phyloP scores from a whole-genome alignment of 2,113 vertebrate genomes.

The Hemibagrus wyckioides region DNA sequence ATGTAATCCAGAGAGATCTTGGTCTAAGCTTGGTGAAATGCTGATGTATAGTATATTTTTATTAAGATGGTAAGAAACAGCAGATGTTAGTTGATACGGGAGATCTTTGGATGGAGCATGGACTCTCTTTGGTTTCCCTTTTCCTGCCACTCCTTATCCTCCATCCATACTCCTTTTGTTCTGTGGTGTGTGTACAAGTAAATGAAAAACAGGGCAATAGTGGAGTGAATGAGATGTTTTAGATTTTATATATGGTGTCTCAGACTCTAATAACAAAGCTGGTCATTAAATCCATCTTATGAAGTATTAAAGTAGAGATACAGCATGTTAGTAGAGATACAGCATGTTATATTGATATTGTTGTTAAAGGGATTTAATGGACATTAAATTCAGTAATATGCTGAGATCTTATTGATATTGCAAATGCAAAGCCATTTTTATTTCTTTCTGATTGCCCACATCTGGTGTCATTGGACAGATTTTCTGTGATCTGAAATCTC shows the following conservation, averaged over 20 bases:
- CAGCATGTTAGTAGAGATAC: background rate
- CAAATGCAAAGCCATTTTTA: background rate
- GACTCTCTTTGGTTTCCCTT: background rate
- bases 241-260: background rate
- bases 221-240: background rate
- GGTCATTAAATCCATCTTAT: background rate
- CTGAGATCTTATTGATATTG: slow-evolving; percentile 2
- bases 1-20: too few species aligned
- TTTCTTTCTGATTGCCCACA: background rate
- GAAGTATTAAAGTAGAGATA: background rate
- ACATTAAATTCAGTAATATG: background rate
- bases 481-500: background rate
- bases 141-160: slow-evolving; percentile 9
- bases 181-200: background rate
- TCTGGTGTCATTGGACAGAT: background rate
- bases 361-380: background rate
- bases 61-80: too few species aligned
- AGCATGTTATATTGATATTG: background rate
- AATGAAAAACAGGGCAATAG: background rate
- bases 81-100: background rate
- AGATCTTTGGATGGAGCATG: background rate
- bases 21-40: too few species aligned
- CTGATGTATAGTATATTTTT: too few species aligned
- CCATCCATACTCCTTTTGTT: slow-evolving; percentile 6
- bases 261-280: slow-evolving; percentile 3